Evolutionary conservation across 30 jellyfish, hydroid and myxozoan genomes (phyloP), one percentile per base, ranked within the genome.

Genomic region (Rhopilema esculentum): DNA sequence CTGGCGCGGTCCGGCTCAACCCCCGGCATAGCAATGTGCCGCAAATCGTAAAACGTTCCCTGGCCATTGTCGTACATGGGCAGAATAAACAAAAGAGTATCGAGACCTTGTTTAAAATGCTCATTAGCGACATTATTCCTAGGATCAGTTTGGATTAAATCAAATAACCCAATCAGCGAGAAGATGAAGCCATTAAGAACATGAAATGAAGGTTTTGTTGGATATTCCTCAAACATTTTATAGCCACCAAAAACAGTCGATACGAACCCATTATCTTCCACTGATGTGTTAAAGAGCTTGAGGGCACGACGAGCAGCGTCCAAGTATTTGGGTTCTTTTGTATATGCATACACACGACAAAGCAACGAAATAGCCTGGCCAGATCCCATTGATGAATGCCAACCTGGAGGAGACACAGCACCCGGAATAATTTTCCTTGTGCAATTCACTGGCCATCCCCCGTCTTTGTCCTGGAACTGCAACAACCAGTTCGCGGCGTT

Each of bases 321-420:
- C 24, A 94, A 49, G 69, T 84, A 94, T 27, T 53, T 76, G 9
- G 53, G 75, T 22, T 94, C 75, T 24, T 82, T 86, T 19, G 99
- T 94, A 71, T 68, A 62, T 4, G 72, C 19, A 61, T 77, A 89
- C 22, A 79, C 97, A 16, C 99, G 88, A 68, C 97, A 84, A 23
- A 94, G 82, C 53, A 94, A 72, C 0, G 99, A 94, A 21, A 94
- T 94, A 23, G 99, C 99, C 74, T 94, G 99, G 8, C 99, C 99
- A 19, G 93, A 97, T 0, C 93, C 97, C 99, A 94, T 94, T 21
- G 99, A 97, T 15, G 97, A 90, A 65, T 84, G 33, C 97, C 99
- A 87, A 9, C 99, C 99, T 1, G 99, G 92, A 18, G 86, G 72
- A 12, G 86, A 71, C 21, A 69, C 27, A 57, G 75, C 88, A 16